phyloP scores from a whole-genome alignment of 2,888 invertebrate genomes.

The Drosophila algonquin region DNA sequence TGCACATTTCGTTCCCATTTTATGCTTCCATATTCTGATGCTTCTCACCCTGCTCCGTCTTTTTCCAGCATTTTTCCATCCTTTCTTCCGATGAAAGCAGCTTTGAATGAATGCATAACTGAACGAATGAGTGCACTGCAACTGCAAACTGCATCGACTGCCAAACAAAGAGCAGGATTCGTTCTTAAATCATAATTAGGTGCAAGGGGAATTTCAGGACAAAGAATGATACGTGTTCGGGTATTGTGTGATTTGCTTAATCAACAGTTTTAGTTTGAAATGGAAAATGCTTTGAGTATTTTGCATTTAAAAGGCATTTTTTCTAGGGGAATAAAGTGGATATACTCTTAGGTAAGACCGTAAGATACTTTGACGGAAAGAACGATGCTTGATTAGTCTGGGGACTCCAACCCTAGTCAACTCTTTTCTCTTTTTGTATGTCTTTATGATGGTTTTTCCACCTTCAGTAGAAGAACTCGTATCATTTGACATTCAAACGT shows the following conservation, averaged over 20 bases:
- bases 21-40: conserved; percentile 47
- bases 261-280: not conserved
- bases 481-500: too few relatives aligned
- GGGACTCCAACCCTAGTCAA: too few relatives aligned
- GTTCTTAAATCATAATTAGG: conserved; percentile 25
- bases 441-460: too few relatives aligned
- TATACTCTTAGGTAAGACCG: not conserved
- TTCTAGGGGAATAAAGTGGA: not conserved
- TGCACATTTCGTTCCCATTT: conserved; percentile 65
- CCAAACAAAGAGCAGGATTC: conserved; percentile 6
- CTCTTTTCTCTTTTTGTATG: too few relatives aligned
- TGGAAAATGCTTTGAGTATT: not conserved
- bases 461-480: too few relatives aligned
- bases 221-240: not conserved
- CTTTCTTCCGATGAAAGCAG: conserved; percentile 32
- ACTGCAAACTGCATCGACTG: conserved; percentile 9
- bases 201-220: not conserved
- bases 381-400: not conserved
- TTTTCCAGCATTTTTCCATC: conserved; percentile 2
- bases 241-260: not conserved
- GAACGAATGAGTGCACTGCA: conserved; percentile 58
- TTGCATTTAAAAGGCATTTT: too few relatives aligned
- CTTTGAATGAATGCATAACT: conserved; percentile 59
- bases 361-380: not conserved
- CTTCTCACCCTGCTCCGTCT: conserved; percentile 4